Base-by-base conservation (phyloP, 1,140 invertebrate genomes). In the Drosophila ficusphila region DNA sequence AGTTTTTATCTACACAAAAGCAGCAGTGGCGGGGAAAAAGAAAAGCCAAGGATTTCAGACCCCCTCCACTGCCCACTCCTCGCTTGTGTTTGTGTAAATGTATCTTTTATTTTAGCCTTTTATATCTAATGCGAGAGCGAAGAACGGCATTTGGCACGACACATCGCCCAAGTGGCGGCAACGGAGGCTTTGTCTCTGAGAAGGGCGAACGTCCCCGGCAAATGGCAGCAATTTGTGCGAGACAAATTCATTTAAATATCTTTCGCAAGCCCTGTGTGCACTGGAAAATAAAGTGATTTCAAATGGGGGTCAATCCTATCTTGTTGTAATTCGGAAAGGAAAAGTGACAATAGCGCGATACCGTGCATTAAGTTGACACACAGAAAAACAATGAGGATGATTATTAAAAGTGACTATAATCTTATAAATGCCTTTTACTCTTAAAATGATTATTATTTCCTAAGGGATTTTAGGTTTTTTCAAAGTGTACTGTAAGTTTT, bases 171-270 rank as follows among this genome's bases (percentile, higher is more conserved):
- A 86, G 72, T 86, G 81, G 81, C 79, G 79, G 81, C 79, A 60
- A 51, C 25, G 60, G 44, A 67, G 62, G 44, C 62, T 65, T 41
- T 42, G 58, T 34, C 31, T 39, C 42, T 23, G 41, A 44, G 64
- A 67, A 70, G 76, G 76, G 48, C 56, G 69, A 73, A 81, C 61
- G 71, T 67, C 65, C 71, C 58, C 67, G 76, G 72, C 72, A 85
- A 88, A 88, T 88, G 82, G 74, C 74, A 88, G 77, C 82, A 88
- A 88, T 88, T 88, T 88, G 82, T 88, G 82, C 60, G 82, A 88
- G 82, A 88, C 82, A 88, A 88, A 88, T 88, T 88, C 82, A 88
- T 88, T 88, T 88, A 88, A 88, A 88, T 88, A 88, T 88, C 76
- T 72, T 86, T 75, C 39, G 41, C 48, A 51, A 49, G 31, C 29